phyloP scores from a whole-genome alignment of 2,797 vertebrate species.

The Staurois parvus region DNA sequence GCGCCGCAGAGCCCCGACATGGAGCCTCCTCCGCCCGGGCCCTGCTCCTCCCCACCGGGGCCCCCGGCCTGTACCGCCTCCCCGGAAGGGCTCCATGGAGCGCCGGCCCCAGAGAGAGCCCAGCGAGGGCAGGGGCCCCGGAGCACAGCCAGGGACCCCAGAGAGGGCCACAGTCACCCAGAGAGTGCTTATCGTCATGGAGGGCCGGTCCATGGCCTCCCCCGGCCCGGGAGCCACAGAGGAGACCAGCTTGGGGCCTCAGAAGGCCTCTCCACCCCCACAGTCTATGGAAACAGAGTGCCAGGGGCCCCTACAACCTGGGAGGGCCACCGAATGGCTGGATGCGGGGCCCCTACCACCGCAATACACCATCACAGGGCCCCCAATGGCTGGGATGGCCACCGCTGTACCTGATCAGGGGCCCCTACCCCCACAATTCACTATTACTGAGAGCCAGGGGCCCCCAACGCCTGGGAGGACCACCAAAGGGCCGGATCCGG shows the following conservation, averaged over 20 bases:
- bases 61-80: constrained; percentile 47
- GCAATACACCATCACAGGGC: background rate
- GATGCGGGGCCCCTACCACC: background rate
- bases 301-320: background rate
- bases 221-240: too few relatives aligned
- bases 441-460: too few relatives aligned
- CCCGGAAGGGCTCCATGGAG: constrained; percentile 39
- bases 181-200: constrained; percentile 45
- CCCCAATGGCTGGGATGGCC: too few relatives aligned
- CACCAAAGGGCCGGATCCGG: too few relatives aligned
- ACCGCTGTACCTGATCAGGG: too few relatives aligned
- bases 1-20: constrained; percentile 18
- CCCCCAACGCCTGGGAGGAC: too few relatives aligned
- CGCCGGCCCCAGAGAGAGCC: constrained; percentile 26
- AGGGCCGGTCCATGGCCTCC: background rate
- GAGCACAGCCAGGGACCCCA: constrained; percentile 28
- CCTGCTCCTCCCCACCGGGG: constrained; percentile 37
- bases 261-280: too few relatives aligned
- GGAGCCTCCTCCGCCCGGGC: constrained; percentile 20
- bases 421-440: too few relatives aligned
- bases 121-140: background rate
- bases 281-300: too few relatives aligned
- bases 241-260: too few relatives aligned
- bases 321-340: too few relatives aligned
- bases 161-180: constrained; percentile 31